phyloP scores from a whole-genome alignment of 2,888 invertebrate species.

The Crepidodera aurea region DNA sequence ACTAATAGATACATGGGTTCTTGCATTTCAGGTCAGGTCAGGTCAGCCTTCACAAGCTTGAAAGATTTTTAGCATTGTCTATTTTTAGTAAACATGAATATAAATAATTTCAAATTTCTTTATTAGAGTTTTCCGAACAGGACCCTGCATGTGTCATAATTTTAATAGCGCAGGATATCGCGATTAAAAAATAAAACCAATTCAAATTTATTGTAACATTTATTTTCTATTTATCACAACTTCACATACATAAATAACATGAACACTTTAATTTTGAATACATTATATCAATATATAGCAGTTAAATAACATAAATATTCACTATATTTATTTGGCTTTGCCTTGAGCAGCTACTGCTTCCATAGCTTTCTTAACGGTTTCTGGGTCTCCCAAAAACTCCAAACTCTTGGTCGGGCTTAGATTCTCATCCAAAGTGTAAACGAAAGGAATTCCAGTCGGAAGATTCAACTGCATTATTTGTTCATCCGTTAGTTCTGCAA shows the following conservation, averaged over 20 bases:
- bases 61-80: too few relatives aligned
- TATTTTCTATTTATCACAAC: background rate
- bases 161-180: too few relatives aligned
- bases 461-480: conserved; percentile 79
- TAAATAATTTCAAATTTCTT: too few relatives aligned
- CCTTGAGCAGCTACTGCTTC: conserved; percentile 82
- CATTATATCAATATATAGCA: background rate
- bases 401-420: conserved; percentile 75
- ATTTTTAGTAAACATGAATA: too few relatives aligned
- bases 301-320: background rate
- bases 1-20: too few relatives aligned
- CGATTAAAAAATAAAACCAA: too few relatives aligned
- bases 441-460: conserved; percentile 83
- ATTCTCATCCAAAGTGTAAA: conserved; percentile 76
- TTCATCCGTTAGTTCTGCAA: conserved; percentile 72
- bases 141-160: too few relatives aligned
- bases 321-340: conserved; percentile 70
- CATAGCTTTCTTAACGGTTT: conserved; percentile 79
- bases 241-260: background rate
- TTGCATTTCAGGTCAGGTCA: too few relatives aligned
- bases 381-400: conserved; percentile 81
- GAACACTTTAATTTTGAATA: background rate
- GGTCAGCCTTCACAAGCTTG: too few relatives aligned
- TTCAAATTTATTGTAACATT: too few relatives aligned
- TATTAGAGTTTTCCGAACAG: too few relatives aligned